Percentiles rank a stretch among this genome's conserved stretches.
phyloP scores from a whole-genome alignment of 1,140 invertebrate genomes.

The Coelopa frigida region DNA sequence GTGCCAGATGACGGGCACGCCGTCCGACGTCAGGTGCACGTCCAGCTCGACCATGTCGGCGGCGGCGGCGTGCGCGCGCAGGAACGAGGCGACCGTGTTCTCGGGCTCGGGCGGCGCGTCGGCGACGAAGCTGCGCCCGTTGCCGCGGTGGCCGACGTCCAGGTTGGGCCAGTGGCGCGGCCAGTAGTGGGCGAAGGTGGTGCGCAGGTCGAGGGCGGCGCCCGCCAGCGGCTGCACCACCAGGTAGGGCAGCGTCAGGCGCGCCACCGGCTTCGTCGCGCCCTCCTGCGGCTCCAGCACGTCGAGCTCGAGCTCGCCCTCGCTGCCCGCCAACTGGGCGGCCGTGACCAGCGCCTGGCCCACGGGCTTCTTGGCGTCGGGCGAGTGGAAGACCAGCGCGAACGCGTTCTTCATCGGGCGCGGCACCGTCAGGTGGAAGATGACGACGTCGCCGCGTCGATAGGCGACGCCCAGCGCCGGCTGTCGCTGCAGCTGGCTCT shows the following conservation, averaged over 20 bases:
- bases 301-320: conserved; percentile 69
- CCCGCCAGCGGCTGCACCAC: conserved; percentile 53
- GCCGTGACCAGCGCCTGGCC: conserved; percentile 71
- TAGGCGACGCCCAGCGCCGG: conserved; percentile 28
- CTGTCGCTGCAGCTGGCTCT: conserved; percentile 29
- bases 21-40: conserved; percentile 89
- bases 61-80: conserved; percentile 76
- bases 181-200: conserved; percentile 79
- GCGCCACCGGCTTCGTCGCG: conserved; percentile 57
- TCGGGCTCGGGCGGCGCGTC: conserved; percentile 75
- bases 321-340: conserved; percentile 50
- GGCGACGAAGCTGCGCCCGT: conserved; percentile 59
- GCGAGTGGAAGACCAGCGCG: conserved; percentile 26
- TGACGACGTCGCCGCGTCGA: conserved; percentile 31
- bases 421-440: conserved; percentile 51
- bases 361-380: conserved; percentile 47
- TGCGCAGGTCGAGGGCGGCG: conserved; percentile 65
- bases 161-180: conserved; percentile 70
- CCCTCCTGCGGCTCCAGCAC: conserved; percentile 54
- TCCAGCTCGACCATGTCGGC: conserved; percentile 95
- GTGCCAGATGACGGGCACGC: conserved; percentile 90
- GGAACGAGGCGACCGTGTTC: conserved; percentile 88
- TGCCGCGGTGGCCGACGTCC: conserved; percentile 86
- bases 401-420: conserved; percentile 22
- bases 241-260: conserved; percentile 52